A percentile compares a stretch with the other conserved stretches of the same genome.
Evolutionary conservation across 2,888 invertebrate species (phyloP).

Genomic region (Xanthia icteritia): DNA sequence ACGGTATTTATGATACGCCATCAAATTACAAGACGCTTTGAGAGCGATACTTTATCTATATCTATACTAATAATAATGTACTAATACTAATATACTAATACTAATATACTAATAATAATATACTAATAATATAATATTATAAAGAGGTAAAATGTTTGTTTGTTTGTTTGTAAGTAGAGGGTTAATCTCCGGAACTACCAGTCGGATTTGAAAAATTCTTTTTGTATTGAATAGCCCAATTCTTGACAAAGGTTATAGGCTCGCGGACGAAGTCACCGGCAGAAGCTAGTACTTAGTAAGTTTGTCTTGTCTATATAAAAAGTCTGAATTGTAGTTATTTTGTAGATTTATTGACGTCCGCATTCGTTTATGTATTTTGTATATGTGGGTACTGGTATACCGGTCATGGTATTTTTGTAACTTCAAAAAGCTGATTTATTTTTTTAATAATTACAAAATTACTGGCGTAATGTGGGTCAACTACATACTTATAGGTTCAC

Average conservation of each 20-base stretch:
- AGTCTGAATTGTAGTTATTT: background rate
- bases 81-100: no score
- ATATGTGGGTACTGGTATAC: background rate
- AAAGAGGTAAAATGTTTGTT: no score
- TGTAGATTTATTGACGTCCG: background rate
- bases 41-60: background rate
- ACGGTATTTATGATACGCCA: conserved; percentile 11
- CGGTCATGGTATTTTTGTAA: background rate
- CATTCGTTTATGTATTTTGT: background rate
- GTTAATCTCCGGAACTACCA: no score
- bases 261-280: no score
- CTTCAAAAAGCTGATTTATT: background rate
- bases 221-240: no score
- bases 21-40: conserved; percentile 17
- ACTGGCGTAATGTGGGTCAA: background rate
- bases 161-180: no score
- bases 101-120: no score
- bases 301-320: background rate
- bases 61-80: no score
- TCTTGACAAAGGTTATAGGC: no score
- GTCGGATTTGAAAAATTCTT: no score
- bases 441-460: no score
- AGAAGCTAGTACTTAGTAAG: background rate
- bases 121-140: no score
- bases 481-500: background rate